phyloP scores from a whole-genome alignment of 2,113 vertebrate species.

The Anthoscopus minutus region DNA sequence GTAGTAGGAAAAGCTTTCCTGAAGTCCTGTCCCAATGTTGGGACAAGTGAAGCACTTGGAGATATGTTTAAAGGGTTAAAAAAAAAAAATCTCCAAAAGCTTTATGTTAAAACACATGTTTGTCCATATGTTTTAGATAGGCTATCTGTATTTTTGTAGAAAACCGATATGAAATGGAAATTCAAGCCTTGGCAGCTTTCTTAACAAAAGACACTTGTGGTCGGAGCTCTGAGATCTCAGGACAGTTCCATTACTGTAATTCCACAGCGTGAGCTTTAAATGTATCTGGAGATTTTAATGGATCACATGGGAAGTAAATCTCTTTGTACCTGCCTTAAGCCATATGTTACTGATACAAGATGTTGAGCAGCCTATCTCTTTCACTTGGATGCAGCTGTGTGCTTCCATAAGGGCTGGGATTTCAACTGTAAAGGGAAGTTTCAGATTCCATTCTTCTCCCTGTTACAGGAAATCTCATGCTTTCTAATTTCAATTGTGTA shows the following conservation, averaged over 20 bases:
- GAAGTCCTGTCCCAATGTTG: neutral
- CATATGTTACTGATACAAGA: slow-evolving; percentile 29
- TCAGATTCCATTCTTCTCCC: neutral
- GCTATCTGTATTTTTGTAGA: slow-evolving; percentile 15
- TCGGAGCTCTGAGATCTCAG: neutral
- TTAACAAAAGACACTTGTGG: slow-evolving; percentile 46
- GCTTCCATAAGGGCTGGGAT: neutral
- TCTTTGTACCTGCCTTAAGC: slow-evolving; percentile 41
- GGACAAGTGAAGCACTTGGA: neutral
- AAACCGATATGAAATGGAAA: slow-evolving; percentile 24
- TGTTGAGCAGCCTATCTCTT: slow-evolving; percentile 30
- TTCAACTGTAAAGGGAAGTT: neutral
- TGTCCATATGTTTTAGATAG: slow-evolving; percentile 48
- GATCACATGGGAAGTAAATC: slow-evolving; percentile 18
- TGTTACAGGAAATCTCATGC: neutral
- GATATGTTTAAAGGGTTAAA: neutral
- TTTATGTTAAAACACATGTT: neutral
- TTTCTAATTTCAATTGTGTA: neutral
- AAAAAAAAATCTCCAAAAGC: neutral
- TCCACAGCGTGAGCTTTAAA: slow-evolving; percentile 7
- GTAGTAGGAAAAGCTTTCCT: neutral
- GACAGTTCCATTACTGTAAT: slow-evolving; percentile 24
- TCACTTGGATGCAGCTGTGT: slow-evolving; percentile 3
- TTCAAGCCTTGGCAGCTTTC: neutral
- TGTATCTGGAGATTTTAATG: slow-evolving; percentile 23